Percentiles rank a stretch among this genome's conserved stretches.
phyloP scores from a whole-genome alignment of 2,888 invertebrate species.

The Hypomecis atomaria region DNA sequence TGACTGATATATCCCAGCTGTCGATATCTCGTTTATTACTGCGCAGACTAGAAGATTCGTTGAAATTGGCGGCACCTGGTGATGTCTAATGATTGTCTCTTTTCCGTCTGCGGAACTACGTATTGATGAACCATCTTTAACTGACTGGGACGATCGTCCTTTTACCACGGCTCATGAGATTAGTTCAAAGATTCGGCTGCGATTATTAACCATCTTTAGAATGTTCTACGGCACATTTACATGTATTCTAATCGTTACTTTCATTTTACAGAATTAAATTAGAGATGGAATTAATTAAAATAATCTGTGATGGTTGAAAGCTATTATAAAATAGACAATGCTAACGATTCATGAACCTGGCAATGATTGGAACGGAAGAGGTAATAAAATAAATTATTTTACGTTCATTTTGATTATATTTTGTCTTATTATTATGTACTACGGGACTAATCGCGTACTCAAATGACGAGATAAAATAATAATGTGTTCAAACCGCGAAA shows the following conservation, averaged over 20 bases:
- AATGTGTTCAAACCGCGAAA: too few species aligned
- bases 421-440: too few species aligned
- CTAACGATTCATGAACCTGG: neutral
- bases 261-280: conserved; percentile 18
- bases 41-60: conserved; percentile 45
- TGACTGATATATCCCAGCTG: conserved; percentile 9
- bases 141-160: conserved; percentile 3
- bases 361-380: neutral
- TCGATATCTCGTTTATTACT: conserved; percentile 27
- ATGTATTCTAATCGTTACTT: conserved; percentile 5
- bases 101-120: conserved; percentile 11
- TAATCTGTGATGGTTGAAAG: neutral
- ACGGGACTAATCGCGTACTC: too few species aligned
- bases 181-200: conserved; percentile 9
- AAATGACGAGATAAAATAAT: too few species aligned
- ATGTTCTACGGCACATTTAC: neutral
- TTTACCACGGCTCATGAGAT: conserved; percentile 1
- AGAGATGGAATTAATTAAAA: conserved; percentile 9
- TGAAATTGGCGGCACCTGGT: conserved; percentile 38
- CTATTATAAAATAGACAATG: neutral
- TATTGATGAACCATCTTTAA: neutral
- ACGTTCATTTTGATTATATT: neutral
- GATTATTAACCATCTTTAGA: neutral
- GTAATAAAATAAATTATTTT: conserved; percentile 2
- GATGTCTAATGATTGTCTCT: conserved; percentile 31